phyloP scores from a whole-genome alignment of 2,797 vertebrate species.

The Knipowitschia caucasica region DNA sequence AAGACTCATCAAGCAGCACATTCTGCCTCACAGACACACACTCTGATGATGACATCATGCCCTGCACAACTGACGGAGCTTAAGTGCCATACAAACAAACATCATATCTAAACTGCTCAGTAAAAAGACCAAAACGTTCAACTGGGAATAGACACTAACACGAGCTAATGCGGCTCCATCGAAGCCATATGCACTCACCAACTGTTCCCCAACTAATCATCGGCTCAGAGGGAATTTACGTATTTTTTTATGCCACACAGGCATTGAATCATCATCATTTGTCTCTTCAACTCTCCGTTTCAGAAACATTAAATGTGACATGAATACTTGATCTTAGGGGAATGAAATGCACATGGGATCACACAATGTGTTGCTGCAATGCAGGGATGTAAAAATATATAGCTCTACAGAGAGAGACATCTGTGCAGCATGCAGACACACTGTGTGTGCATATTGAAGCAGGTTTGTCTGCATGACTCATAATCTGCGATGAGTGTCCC shows the following conservation, averaged over 20 bases:
- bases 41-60: conserved; percentile 43
- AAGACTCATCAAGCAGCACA: conserved; percentile 38
- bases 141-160: conserved; percentile 42
- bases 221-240: conserved; percentile 47
- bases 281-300: conserved; percentile 23
- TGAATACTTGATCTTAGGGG: conserved; percentile 25
- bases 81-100: conserved; percentile 55
- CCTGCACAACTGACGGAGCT: conserved; percentile 55
- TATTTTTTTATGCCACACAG: conserved; percentile 48
- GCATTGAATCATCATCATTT: conserved; percentile 51
- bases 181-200: conserved; percentile 54
- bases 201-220: conserved; percentile 56
- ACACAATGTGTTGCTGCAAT: conserved; percentile 45
- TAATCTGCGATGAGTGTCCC: conserved; percentile 45
- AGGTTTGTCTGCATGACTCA: conserved; percentile 54
- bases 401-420: conserved; percentile 15
- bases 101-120: conserved; percentile 45
- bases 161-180: conserved; percentile 46
- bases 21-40: conserved; percentile 35
- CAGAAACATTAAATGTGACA: conserved; percentile 27
- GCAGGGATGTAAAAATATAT: conserved; percentile 50
- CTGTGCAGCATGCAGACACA: conserved; percentile 4
- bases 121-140: conserved; percentile 24
- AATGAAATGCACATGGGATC: conserved; percentile 18
- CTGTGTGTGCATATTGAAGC: conserved; percentile 27